Evolutionary conservation across 2,888 invertebrate genomes (phyloP), one percentile per base, ranked within the genome.

Genomic region (Pristionchus arcanus): DNA sequence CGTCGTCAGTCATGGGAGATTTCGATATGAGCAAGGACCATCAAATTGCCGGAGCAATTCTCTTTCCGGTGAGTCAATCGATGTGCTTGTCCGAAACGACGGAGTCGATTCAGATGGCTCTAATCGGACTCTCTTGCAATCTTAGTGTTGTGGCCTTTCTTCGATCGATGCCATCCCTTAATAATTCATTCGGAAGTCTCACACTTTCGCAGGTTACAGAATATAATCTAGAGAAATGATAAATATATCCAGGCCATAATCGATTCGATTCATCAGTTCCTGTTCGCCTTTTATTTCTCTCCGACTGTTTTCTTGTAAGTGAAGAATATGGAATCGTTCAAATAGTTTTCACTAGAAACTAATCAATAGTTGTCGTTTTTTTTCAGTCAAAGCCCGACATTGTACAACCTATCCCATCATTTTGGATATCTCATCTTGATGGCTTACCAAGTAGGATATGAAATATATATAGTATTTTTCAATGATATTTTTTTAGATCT

Each of bases 1-100:
- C 55, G n/a, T 63, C 63, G 63, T 11, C 71, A 37, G 37, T 21
- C 31, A 77, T 77, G 77, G 77, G 42, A 1, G 77, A 77, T 13
- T 77, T 77, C 42, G 77, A 77, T 42, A 77, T 42, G 42, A 77
- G 77, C 25, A 77, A 77, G 77, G 77, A 77, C 42, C 31, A 77
- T 31, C 77, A n/a, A 0, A 42, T 42, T 1, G 77, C 77, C 0
- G 77, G 77, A 2, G 77, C 77, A 25, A 77, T 77, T 42, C 77
- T 77, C 37, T 77, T 77, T 42, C 42, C 77, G 42, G 77, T 77
- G 25, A 37, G 42, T 42, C 15, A 25, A 11, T n/a, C n/a, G n/a
- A n/a, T n/a, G n/a, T n/a, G n/a, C n/a, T n/a, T n/a, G n/a, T 31
- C 7, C 74, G 34, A 34, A 74, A 34, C 1, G 37, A 34, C 1